Percentiles rank a stretch among this genome's conserved stretches.
These are phyloP conservation scores for Coranthus polyacanthus DNA, from an alignment of 2,797 vertebrate species.

Conservation along the genomic window DNA sequence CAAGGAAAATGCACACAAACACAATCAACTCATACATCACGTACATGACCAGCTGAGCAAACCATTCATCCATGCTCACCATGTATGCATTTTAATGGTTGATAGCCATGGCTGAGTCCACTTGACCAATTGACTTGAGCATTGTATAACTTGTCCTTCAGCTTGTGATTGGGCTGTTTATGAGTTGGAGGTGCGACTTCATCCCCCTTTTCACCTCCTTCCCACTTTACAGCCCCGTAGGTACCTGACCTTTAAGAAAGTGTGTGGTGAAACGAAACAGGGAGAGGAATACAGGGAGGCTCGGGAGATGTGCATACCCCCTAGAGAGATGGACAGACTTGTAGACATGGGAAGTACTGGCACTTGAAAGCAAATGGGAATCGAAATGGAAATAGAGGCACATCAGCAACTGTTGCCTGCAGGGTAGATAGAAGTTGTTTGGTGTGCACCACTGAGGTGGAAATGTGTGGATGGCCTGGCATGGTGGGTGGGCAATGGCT, in stretches of 20 bases:
- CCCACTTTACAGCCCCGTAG: slow-evolving; percentile 63
- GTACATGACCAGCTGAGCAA: slow-evolving; percentile 11
- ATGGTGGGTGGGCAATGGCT: slow-evolving; percentile 68
- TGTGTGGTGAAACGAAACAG: slow-evolving; percentile 63
- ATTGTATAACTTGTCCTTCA: slow-evolving; percentile 53
- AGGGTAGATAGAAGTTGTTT: slow-evolving; percentile 71
- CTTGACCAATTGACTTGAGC: slow-evolving; percentile 42
- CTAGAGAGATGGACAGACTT: slow-evolving; percentile 69
- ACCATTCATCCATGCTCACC: slow-evolving; percentile 3
- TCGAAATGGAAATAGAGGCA: slow-evolving; percentile 76
- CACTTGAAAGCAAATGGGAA: slow-evolving; percentile 82
- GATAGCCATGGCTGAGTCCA: slow-evolving; percentile 37
- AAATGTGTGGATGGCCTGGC: slow-evolving; percentile 71
- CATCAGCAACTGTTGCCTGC: slow-evolving; percentile 77
- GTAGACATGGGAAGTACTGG: slow-evolving; percentile 72
- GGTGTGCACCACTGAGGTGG: slow-evolving; percentile 78
- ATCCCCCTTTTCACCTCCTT: slow-evolving; percentile 42
- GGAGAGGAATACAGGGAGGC: slow-evolving; percentile 54
- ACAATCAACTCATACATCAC: slow-evolving; percentile 38
- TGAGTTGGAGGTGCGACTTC: slow-evolving; percentile 45
- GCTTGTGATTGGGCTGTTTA: slow-evolving; percentile 58
- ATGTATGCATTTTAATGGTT: slow-evolving; percentile 19
- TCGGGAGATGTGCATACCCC: slow-evolving; percentile 66
- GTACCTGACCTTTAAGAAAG: slow-evolving; percentile 80
- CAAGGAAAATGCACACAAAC: slow-evolving; percentile 2